Evolutionary conservation across 1,140 invertebrate species (phyloP), one percentile per base, ranked within the genome.

Genomic region (Drosophila erecta): DNA sequence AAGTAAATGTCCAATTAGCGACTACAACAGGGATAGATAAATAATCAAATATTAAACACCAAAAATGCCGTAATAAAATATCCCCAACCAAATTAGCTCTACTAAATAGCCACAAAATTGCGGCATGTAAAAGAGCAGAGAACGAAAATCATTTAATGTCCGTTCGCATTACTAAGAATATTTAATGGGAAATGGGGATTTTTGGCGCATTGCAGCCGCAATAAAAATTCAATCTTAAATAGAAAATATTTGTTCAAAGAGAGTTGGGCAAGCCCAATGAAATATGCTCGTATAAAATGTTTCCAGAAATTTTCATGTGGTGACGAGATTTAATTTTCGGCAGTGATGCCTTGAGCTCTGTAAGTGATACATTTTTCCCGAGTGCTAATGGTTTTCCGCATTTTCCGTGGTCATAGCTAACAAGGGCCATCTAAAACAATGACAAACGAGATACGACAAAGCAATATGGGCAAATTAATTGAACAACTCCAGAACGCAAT

Each of bases 381-480:
- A 27, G 47, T 30, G 14, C 14, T 51, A 24, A n/a, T n/a, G 22
- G 37, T 30, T 33, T 69, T 30, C 47, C 46, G 24, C 7, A 49
- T 53, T 22, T 24, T 53, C 37, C 8, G 24, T 30, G 47, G 37
- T 12, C 37, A 37, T 2, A 15, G n/a, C 35, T 46, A 55, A 72
- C 46, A 60, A 51, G 47, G 37, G 30, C n/a, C 37, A 43, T 43
- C 33, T 37, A 60, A 38, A 53, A 72, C 69, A 72, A 72, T 72
- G 54, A 15, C 33, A 17, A 46, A 47, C 22, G 20, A 33, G 46
- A 59, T 51, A 53, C 17, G 35, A 69, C 72, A 79, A 58, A 69
- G 51, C 33, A 71, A 75, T 79, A 70, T 71, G 54, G 80, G 43
- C 56, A 71, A 85, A 70, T 81, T 85, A 86, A 85, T 85, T 81